A percentile compares a stretch with the other conserved stretches of the same genome.
These are phyloP conservation scores for Nettapus auritus DNA, from an alignment of 2,113 vertebrate genomes.

Conservation along the genomic window DNA sequence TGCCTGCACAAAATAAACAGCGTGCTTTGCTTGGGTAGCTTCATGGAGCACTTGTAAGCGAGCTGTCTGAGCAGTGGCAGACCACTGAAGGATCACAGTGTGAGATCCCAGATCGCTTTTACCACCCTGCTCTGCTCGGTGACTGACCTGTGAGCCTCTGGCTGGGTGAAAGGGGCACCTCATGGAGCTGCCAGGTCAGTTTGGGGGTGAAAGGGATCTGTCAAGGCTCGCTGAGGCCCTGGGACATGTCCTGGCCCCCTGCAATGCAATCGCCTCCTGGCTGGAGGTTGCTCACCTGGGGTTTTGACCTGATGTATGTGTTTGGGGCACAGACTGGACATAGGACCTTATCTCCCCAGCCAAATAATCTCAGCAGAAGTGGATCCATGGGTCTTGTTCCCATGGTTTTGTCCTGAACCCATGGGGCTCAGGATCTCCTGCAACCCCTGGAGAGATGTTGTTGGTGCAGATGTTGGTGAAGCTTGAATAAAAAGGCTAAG, in stretches of 20 bases:
- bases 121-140: background rate
- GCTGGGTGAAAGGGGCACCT: background rate
- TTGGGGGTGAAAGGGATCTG: accelerated
- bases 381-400: background rate
- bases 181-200: background rate
- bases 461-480: background rate
- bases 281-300: background rate
- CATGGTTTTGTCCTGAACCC: background rate
- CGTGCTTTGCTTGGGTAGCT: background rate
- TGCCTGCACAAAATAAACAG: background rate
- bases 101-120: background rate
- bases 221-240: background rate
- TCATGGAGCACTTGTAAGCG: background rate
- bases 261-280: background rate
- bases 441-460: background rate
- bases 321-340: background rate
- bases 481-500: background rate
- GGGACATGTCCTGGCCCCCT: no score
- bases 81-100: background rate
- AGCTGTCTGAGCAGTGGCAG: background rate
- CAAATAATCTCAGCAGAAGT: background rate
- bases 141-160: background rate
- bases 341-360: background rate
- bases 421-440: accelerated
- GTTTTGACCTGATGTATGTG: background rate